Evolutionary conservation across 2,113 vertebrate genomes (phyloP), one percentile per base, ranked within the genome.

Genomic region (Todiramphus chloris): DNA sequence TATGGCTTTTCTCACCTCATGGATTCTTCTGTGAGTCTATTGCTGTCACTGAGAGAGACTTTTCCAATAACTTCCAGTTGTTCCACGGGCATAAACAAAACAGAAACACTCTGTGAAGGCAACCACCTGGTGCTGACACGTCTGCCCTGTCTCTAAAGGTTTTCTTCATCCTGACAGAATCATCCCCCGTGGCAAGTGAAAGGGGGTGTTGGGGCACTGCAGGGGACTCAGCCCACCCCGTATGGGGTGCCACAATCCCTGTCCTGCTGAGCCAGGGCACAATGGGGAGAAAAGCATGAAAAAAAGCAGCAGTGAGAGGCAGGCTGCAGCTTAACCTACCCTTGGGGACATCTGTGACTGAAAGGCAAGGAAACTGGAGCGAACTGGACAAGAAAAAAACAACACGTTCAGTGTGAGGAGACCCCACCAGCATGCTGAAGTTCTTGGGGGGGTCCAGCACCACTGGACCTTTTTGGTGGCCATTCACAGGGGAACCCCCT

Each of bases 161-260:
- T 63, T 46, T 41, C 59, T 10, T 48, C 74, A 66, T 4, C 13
- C 16, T 12, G 3, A 31, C 9, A 72, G 16, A 55, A 9, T 63
- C 16, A 23, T 4, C 3, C 13, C 28, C 25, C 20, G 2, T 14
- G 11, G 23, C 1, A 8, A 19, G n/a, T 68, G 21, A 37, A 74
- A 74, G 17, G 16, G 18, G 14, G 4, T 67, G 18, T 4, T 60
- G 51, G 33, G 31, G 33, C 11, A 9, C 16, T 24, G 35, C 30
- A 53, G 44, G 24, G 11, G 2, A 20, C 7, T 23, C 81, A 60
- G 16, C 27, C 59, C 2, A 1, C 30, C 11, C 41, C 7, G 1
- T 0, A 0, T 3, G 7, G 35, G 13, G 19, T 1, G 3, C 48
- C 10, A 19, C 1, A 0, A n/a, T 46, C 19, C 16, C 33, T 70